These are phyloP conservation scores for Drosophila rubida DNA, from an alignment of 2,888 invertebrate genomes.

Conservation along the genomic window DNA sequence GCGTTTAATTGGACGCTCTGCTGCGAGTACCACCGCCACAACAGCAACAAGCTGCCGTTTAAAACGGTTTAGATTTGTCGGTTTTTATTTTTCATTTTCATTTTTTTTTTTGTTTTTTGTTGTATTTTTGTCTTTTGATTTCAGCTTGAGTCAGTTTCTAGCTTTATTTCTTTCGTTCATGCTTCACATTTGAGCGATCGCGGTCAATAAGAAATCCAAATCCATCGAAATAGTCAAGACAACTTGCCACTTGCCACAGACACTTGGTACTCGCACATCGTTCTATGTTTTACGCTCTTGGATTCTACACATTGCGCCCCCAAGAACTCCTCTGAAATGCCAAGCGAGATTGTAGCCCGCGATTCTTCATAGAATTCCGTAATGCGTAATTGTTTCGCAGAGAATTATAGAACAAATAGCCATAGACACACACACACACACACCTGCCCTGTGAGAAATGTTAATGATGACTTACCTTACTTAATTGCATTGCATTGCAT, in stretches of 20 bases:
- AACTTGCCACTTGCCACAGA: slow-evolving; percentile 3
- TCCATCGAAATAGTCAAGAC: slow-evolving; percentile 1
- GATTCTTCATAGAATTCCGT: slow-evolving; percentile 40
- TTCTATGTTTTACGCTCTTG: background rate
- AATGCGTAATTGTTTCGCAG: slow-evolving; percentile 62
- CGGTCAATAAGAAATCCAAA: slow-evolving; percentile 70
- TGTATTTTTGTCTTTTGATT: slow-evolving; percentile 16
- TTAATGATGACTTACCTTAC: slow-evolving; percentile 58
- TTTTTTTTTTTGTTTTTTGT: slow-evolving; percentile 17
- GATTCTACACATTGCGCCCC: background rate
- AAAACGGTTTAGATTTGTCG: slow-evolving; percentile 67
- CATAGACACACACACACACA: slow-evolving; percentile 48
- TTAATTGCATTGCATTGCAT: slow-evolving; percentile 57
- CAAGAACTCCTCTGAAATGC: background rate
- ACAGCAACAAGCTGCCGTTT: slow-evolving; percentile 30
- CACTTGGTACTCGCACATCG: background rate
- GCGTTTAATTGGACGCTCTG: slow-evolving; percentile 65
- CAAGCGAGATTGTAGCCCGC: background rate
- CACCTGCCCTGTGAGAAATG: slow-evolving; percentile 74
- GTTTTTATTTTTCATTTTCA: slow-evolving; percentile 12
- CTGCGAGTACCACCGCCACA: slow-evolving; percentile 30
- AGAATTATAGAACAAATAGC: slow-evolving; percentile 11
- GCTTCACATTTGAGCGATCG: slow-evolving; percentile 80
- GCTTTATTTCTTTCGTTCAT: slow-evolving; percentile 44
- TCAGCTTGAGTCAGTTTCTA: slow-evolving; percentile 12